Percentiles rank a stretch among this genome's conserved stretches.
Evolutionary conservation across 35 echinoderm and acorn worm species (phyloP).

Genomic region (Heliocidaris erythrogramma): DNA sequence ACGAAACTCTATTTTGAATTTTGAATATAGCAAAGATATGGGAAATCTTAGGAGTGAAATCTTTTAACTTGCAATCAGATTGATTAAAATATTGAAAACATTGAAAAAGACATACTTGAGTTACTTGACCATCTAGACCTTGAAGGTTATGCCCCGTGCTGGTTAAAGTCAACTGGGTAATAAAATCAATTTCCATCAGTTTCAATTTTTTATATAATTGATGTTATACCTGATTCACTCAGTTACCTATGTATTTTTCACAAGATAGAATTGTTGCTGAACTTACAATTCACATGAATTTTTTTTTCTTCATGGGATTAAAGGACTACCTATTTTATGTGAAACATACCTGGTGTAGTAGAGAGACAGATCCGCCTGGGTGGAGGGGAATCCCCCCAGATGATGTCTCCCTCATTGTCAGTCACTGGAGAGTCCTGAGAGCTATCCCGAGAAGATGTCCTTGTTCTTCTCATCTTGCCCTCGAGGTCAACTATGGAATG

Average conservation of each 20-base stretch:
- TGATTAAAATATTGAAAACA: not conserved
- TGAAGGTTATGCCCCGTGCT: too few relatives aligned
- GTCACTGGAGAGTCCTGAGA: conserved; percentile 41
- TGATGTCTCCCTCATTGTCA: conserved; percentile 40
- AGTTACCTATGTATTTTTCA: too few relatives aligned
- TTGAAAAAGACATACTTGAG: not conserved
- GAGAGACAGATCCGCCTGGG: conserved; percentile 31
- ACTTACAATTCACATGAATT: too few relatives aligned
- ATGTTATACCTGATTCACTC: too few relatives aligned
- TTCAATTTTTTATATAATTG: too few relatives aligned
- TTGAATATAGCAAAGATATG: not conserved
- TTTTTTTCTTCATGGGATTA: too few relatives aligned
- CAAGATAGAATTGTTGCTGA: too few relatives aligned
- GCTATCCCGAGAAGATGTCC: not conserved
- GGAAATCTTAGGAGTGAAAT: not conserved
- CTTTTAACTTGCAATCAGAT: not conserved
- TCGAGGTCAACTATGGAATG: not conserved
- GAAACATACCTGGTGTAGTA: conserved; percentile 40
- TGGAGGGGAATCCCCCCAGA: conserved; percentile 49
- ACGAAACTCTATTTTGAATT: not conserved
- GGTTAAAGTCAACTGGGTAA: too few relatives aligned
- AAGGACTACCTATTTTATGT: not conserved
- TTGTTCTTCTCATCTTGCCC: conserved; percentile 10
- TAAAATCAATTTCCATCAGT: too few relatives aligned
- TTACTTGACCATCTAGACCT: not conserved